phyloP scores from a whole-genome alignment of 1,140 invertebrate species.

The Heliconius eleuchia region DNA sequence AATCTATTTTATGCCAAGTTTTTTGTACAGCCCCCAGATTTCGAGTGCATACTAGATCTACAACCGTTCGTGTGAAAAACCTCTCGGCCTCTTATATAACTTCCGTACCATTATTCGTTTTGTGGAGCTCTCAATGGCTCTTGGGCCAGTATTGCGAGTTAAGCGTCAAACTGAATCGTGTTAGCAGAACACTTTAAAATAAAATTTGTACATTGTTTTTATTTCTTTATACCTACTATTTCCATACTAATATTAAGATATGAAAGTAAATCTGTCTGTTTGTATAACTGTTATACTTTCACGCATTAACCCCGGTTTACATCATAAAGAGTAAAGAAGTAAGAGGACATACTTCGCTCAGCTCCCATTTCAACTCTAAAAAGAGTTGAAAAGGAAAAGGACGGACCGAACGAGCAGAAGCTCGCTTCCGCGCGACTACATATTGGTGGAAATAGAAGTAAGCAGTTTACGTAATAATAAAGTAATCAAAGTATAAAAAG shows the following conservation, averaged over 20 bases:
- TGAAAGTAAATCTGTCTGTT: neutral
- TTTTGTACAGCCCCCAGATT: neutral
- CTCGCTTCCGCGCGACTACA: too few relatives aligned
- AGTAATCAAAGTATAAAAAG: too few relatives aligned
- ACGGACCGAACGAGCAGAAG: fast-evolving
- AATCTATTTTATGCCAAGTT: slow-evolving; percentile 9
- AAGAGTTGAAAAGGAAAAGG: too few relatives aligned
- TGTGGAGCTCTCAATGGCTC: slow-evolving; percentile 20
- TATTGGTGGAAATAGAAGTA: too few relatives aligned
- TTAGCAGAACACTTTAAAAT: slow-evolving; percentile 2
- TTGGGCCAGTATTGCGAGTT: slow-evolving; percentile 21
- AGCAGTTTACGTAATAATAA: too few relatives aligned
- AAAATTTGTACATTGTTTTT: neutral
- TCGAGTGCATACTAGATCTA: slow-evolving; percentile 10
- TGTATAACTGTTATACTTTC: neutral
- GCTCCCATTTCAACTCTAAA: too few relatives aligned
- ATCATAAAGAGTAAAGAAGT: too few relatives aligned
- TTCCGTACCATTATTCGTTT: slow-evolving; percentile 12
- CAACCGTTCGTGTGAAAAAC: slow-evolving; percentile 11
- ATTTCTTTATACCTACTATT: neutral
- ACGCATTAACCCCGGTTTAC: too few relatives aligned
- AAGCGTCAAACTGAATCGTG: slow-evolving; percentile 18
- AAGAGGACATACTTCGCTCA: too few relatives aligned
- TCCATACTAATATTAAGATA: too few relatives aligned
- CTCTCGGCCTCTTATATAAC: slow-evolving; percentile 18